Conservation (phyloP, 2,797 vertebrate genomes). For the Alosa sapidissima region DNA sequence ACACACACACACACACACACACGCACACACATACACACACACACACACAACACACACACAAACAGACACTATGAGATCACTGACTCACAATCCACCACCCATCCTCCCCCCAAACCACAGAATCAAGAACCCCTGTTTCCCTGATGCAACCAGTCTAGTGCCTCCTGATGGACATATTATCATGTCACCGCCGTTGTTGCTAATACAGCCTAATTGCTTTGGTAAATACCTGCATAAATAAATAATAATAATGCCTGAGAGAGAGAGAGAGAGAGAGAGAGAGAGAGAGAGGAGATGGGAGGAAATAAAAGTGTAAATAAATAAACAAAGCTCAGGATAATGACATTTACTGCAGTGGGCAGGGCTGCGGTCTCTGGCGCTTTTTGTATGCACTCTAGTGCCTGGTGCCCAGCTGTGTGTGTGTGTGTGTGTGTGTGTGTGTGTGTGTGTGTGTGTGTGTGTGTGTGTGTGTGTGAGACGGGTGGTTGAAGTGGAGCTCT, state of each 20-base stretch:
- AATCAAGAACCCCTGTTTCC: not conserved
- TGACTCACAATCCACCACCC: too few relatives aligned
- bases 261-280: not conserved
- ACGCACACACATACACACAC: not conserved
- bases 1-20: not conserved
- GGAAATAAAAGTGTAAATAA: not conserved
- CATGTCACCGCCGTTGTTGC: not conserved
- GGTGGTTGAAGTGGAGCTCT: not conserved
- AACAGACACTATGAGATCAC: not conserved
- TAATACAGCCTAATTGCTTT: not conserved
- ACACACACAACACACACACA: conserved; percentile 2
- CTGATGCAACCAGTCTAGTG: not conserved
- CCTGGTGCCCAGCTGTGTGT: not conserved
- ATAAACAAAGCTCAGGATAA: not conserved
- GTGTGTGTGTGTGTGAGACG: not conserved
- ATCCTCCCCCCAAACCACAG: not conserved
- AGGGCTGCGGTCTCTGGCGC: not conserved
- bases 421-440: too few relatives aligned
- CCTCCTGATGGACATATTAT: not conserved
- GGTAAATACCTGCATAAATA: not conserved
- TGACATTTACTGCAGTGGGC: not conserved
- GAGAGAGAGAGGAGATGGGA: not conserved
- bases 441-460: not conserved
- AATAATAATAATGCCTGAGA: not conserved
- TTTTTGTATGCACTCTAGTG: not conserved